Evolutionary conservation across 2,113 vertebrate species (phyloP), one percentile per base, ranked within the genome.

Genomic region (Pagrus major): DNA sequence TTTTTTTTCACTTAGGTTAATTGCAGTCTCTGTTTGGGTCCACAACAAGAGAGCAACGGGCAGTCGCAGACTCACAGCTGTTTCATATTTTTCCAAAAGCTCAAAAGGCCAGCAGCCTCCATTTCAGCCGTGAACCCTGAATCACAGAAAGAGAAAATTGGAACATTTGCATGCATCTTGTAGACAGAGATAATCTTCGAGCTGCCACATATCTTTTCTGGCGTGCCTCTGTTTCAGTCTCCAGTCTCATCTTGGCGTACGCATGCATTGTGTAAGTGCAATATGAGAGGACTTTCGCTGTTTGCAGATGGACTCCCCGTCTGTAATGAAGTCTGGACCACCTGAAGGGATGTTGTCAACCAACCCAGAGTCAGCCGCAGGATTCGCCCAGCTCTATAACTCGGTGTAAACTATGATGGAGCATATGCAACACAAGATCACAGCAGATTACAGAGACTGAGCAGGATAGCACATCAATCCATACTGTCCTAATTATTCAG

Each of bases 311-410:
- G 83, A 70, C 81, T 87, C 55, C 51, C 70, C 18, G 56, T 78
- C 76, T 83, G 61, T 89, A 87, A 83, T 89, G 81, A 90, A 85
- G 83, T 72, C 76, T 6, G 12, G 81, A 84, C 85, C 85, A 76
- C 86, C 76, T 85, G 84, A 70, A 55, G 81, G 25, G 80, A 82
- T 3, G 78, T 64, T 82, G 65, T 80, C 82, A 79, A 42, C 71
- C 31, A 31, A 56, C 9, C 9, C 63, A 42, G 56, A 70, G 78
- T 74, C 76, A 55, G 74, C 82, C 20, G 2, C 69, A 16, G 49
- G 49, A 73, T 84, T 83, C 58, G 12, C 23, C 64, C 60, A 46
- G 65, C 77, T 83, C 79, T 71, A 65, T 71, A 56, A 25, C n/a
- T 63, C 61, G 64, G 25, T 47, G 66, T 59, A 79, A 84, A 72